Evolutionary conservation across 2,888 invertebrate genomes (phyloP).

Genomic region (Pollenia labialis): DNA sequence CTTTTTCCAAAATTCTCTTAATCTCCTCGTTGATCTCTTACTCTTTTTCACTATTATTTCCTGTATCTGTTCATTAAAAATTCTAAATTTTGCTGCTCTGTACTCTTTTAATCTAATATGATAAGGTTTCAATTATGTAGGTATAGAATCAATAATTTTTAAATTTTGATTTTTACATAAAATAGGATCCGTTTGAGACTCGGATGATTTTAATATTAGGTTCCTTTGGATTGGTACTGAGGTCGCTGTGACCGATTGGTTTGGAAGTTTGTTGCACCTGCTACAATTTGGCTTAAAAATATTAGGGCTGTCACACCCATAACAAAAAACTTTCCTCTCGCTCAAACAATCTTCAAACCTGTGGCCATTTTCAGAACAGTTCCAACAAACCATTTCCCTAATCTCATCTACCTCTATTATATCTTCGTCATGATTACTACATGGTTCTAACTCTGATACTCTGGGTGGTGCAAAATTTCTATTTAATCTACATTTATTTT

Average conservation of each 20-base stretch:
- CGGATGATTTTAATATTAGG: background rate
- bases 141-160: background rate
- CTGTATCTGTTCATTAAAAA: background rate
- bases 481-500: slow-evolving; percentile 10
- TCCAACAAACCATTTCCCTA: slow-evolving; percentile 1
- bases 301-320: too few species aligned
- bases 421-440: background rate
- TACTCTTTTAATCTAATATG: background rate
- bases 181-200: background rate
- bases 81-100: background rate
- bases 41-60: background rate
- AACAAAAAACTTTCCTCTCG: too few species aligned
- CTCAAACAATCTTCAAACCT: too few species aligned
- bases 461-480: slow-evolving; percentile 16
- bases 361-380: background rate
- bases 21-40: background rate
- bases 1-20: slow-evolving; percentile 9
- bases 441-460: background rate
- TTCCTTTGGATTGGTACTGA: background rate
- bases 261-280: background rate
- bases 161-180: background rate
- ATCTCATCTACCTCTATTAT: background rate
- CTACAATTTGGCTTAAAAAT: slow-evolving; percentile 13
- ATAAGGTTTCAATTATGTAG: background rate
- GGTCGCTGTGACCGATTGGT: too few species aligned